phyloP scores from a whole-genome alignment of 2,113 vertebrate species.

The Ochotona princeps region DNA sequence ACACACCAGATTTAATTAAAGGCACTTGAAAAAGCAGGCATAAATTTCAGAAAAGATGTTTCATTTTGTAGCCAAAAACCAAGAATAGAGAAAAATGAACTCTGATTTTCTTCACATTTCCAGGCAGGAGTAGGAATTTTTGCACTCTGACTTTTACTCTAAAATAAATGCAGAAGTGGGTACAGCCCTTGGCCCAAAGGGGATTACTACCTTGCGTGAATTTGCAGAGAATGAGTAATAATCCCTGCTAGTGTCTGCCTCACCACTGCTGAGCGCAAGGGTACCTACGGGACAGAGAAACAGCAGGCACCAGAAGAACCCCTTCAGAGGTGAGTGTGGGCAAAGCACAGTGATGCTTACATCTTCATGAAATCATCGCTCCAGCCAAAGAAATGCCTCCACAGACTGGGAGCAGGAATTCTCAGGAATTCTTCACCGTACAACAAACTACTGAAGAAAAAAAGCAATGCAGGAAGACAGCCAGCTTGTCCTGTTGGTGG shows the following conservation, averaged over 20 bases:
- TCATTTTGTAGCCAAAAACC: slow-evolving; percentile 14
- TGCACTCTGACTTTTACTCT: background rate
- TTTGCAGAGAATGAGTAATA: background rate
- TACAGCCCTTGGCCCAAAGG: background rate
- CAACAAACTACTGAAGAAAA: background rate
- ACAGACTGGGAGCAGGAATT: background rate
- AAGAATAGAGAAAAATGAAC: background rate
- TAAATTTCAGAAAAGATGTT: background rate
- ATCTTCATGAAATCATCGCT: slow-evolving; percentile 16
- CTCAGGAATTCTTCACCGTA: background rate
- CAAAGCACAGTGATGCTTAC: slow-evolving; percentile 9
- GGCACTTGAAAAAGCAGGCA: background rate
- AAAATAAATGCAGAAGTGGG: background rate
- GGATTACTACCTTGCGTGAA: background rate
- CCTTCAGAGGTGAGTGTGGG: background rate
- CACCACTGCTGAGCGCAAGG: background rate
- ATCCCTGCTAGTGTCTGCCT: background rate
- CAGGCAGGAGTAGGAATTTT: background rate
- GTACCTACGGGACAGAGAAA: background rate
- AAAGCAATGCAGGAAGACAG: background rate
- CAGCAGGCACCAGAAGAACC: background rate
- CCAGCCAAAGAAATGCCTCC: slow-evolving; percentile 10
- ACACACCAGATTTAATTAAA: background rate
- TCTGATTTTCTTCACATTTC: slow-evolving; percentile 30
- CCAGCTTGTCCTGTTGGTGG: background rate